Conservation (phyloP, 2,888 invertebrate genomes). For the Dasysyrphus albostriatus region DNA sequence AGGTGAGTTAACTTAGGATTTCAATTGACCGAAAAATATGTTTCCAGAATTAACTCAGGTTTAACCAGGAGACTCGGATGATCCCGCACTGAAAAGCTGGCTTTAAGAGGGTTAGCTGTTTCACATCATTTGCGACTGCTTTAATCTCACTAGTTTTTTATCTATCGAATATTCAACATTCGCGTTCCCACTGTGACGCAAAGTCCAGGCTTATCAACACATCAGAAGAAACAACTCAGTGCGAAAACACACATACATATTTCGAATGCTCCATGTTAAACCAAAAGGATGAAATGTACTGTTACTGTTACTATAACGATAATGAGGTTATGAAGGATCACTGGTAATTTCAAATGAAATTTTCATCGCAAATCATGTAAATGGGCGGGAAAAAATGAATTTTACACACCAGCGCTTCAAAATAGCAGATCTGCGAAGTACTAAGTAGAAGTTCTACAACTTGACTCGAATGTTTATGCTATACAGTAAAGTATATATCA, state of each 20-base stretch:
- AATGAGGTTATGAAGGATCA: slow-evolving; percentile 74
- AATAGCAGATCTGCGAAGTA: slow-evolving; percentile 13
- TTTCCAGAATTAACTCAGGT: too few relatives aligned
- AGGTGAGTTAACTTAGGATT: too few relatives aligned
- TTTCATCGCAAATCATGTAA: slow-evolving; percentile 74
- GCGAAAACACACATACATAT: slow-evolving; percentile 3
- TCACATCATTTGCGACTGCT: too few relatives aligned
- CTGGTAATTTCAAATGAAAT: slow-evolving; percentile 70
- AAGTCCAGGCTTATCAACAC: neutral
- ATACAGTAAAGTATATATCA: neutral
- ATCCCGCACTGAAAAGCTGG: too few relatives aligned
- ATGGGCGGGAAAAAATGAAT: slow-evolving; percentile 74
- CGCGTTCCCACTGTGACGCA: neutral
- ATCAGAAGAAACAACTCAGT: neutral
- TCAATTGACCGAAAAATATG: too few relatives aligned
- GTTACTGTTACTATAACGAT: slow-evolving; percentile 60
- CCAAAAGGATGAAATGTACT: slow-evolving; percentile 38
- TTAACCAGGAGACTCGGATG: too few relatives aligned
- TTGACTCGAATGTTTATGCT: neutral
- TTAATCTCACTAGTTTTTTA: neutral
- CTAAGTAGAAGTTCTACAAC: slow-evolving; percentile 21
- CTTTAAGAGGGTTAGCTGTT: too few relatives aligned
- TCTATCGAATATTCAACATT: neutral
- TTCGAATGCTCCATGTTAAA: slow-evolving; percentile 18
- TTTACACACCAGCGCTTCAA: slow-evolving; percentile 61